Evolutionary conservation across 1,140 invertebrate genomes (phyloP), one percentile per base, ranked within the genome.

Genomic region (Hylyphantes graminicola): DNA sequence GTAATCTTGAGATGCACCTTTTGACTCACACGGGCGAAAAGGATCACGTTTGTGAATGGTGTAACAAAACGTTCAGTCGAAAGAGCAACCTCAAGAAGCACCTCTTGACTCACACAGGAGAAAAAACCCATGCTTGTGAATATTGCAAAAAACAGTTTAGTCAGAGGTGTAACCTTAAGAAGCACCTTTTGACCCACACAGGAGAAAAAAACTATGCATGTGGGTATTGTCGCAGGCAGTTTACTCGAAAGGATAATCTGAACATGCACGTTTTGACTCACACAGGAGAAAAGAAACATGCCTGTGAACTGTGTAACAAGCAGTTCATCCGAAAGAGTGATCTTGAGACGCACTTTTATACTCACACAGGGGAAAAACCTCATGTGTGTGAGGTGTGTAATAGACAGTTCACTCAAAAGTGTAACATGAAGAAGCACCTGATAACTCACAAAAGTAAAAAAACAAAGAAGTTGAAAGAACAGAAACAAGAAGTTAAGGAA

Each of bases 371-470:
- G 1, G 64, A 67, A 67, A 67, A 15, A 67, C 64, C 64, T 8
- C 19, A 67, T 48, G 64, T 67, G 21, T 67, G 64, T 67, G 64
- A 67, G 15, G 48, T 67, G 13, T 67, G 64, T 21, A n/a, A 67
- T 5, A 67, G 15, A 21, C 19, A 19, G 13, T 67, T 67, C 11
- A 35, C 64, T 8, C 13, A 35, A 12, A 67, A 21, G 7, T 8
- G n/a, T 48, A 67, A 67, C 48, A 9, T 67, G 7, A 67, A 67
- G 6, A 67, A 21, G 13, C 64, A 67, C 11, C 48, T 67, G 64
- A 7, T 7, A 67, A 35, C 35, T 35, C 35, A 35, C 35, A 35
- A 35, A 35, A 35, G 35, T 5, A 35, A 35, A 35, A 35, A 35
- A 35, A 1, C 35, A 35, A 35, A 35, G 35, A 35, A 2, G 21